Percentiles rank a stretch among this genome's conserved stretches.
Evolutionary conservation across 2,888 invertebrate genomes (phyloP).

Genomic region (Brachylomia viminalis): DNA sequence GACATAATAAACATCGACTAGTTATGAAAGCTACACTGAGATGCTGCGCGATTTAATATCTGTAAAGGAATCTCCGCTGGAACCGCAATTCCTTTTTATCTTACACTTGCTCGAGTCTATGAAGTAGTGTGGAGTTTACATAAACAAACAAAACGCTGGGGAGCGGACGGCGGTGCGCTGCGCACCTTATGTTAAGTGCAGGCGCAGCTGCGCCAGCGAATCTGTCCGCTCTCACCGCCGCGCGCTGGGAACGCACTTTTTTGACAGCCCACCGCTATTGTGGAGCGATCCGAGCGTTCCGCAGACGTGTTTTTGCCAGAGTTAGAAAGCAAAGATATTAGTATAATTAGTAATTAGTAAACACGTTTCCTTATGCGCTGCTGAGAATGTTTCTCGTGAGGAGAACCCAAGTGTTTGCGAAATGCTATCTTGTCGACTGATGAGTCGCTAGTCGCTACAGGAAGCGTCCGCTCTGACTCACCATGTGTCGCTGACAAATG

Average conservation of each 20-base stretch:
- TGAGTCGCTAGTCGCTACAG: slow-evolving; percentile 26
- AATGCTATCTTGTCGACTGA: slow-evolving; percentile 10
- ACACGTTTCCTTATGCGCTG: slow-evolving; percentile 64
- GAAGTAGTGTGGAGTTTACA: not conserved
- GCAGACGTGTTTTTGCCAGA: slow-evolving; percentile 64
- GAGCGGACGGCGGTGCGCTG: slow-evolving; percentile 23
- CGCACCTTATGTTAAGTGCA: slow-evolving; percentile 40
- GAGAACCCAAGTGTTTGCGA: slow-evolving; percentile 31
- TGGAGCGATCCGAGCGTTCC: slow-evolving; percentile 56
- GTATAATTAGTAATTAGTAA: slow-evolving; percentile 68
- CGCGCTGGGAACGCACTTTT: slow-evolving; percentile 74
- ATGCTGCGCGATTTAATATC: not conserved
- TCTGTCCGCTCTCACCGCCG: slow-evolving; percentile 63
- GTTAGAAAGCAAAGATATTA: slow-evolving; percentile 72
- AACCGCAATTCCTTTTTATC: not conserved
- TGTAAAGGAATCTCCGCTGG: not conserved
- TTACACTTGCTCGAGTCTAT: not conserved
- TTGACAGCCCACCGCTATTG: slow-evolving; percentile 67
- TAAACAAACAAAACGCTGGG: slow-evolving; percentile 45
- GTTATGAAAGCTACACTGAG: not conserved
- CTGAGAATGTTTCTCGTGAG: slow-evolving; percentile 32
- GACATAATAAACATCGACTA: not conserved
- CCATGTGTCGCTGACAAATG: slow-evolving; percentile 13
- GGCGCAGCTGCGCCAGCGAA: slow-evolving; percentile 28
- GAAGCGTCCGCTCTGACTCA: slow-evolving; percentile 42